Conservation (phyloP, 2,113 vertebrate species). For the Eurypyga helias region DNA sequence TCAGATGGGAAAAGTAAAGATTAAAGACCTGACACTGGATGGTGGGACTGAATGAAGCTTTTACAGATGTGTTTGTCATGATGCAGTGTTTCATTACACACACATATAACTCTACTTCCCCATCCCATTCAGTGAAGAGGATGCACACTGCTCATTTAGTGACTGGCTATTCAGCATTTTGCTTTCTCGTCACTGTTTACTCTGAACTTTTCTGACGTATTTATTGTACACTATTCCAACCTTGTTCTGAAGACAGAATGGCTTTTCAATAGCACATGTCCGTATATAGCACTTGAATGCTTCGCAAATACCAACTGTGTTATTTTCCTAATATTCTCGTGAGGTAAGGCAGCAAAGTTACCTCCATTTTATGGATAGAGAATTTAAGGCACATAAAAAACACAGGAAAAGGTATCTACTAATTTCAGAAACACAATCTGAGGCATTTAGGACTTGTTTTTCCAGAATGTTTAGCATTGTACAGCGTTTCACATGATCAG, state of each 20-base stretch:
- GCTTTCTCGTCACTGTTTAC: constrained; percentile 35
- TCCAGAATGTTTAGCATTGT: neutral
- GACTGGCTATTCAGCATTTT: neutral
- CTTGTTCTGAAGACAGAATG: constrained; percentile 27
- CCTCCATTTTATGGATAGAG: neutral
- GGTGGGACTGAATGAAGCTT: neutral
- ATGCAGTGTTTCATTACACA: neutral
- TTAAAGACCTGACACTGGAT: neutral
- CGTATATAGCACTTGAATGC: neutral
- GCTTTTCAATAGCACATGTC: constrained; percentile 27
- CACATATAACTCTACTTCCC: neutral
- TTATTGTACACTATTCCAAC: constrained; percentile 18
- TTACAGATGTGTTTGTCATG: neutral
- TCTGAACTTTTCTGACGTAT: constrained; percentile 33
- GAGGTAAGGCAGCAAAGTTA: neutral
- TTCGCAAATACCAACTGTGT: neutral
- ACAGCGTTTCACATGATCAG: neutral
- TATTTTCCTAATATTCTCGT: constrained; percentile 30
- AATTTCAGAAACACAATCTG: neutral
- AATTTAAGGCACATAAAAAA: neutral
- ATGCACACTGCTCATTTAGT: neutral
- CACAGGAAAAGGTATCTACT: neutral
- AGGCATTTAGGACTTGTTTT: neutral
- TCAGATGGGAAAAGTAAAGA: neutral
- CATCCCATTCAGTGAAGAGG: neutral